Percentiles rank a stretch among this genome's conserved stretches.
phyloP scores from a whole-genome alignment of 92 coral and sea anemone genomes.

The Parazoanthus swiftii region DNA sequence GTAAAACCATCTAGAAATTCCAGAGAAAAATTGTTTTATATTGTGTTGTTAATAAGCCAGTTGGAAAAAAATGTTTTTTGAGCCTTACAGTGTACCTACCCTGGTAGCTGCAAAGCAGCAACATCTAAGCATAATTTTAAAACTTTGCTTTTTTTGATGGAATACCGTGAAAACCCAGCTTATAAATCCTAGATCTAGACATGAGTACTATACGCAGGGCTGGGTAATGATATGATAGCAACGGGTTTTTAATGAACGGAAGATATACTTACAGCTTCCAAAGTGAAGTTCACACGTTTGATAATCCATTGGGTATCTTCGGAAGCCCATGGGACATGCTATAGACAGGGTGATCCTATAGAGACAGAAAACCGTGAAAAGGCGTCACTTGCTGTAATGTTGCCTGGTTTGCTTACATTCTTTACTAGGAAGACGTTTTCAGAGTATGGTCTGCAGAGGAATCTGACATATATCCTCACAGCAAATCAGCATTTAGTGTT shows the following conservation, averaged over 20 bases:
- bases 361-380: not conserved
- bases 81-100: no score
- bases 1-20: conserved; percentile 69
- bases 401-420: not conserved
- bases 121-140: no score
- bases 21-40: not conserved
- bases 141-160: no score
- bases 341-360: conserved; percentile 69
- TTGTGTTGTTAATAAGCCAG: not conserved
- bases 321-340: conserved; percentile 78
- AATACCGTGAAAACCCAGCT: no score
- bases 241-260: not conserved
- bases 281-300: conserved; percentile 71
- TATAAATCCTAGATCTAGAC: no score
- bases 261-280: conserved; percentile 73
- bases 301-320: conserved; percentile 82
- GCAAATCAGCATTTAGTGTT: no score
- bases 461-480: no score
- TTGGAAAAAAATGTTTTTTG: not conserved
- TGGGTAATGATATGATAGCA: no score
- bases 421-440: no score
- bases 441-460: no score
- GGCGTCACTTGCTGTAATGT: not conserved
- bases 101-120: no score
- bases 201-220: no score